Evolutionary conservation across 2,888 invertebrate species (phyloP).

Genomic region (Zaprionus obscuricornis): DNA sequence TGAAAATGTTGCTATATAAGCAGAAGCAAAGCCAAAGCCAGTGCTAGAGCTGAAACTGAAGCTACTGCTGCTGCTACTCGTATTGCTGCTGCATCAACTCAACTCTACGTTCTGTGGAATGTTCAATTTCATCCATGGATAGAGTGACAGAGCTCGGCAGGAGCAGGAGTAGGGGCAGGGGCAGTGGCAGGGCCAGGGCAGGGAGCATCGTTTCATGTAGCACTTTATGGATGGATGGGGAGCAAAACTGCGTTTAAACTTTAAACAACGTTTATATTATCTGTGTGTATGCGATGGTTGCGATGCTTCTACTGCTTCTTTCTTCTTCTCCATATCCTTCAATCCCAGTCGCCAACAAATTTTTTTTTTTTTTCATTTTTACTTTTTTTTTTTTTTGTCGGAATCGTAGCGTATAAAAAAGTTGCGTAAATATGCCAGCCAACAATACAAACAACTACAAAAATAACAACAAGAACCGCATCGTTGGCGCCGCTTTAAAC

Average conservation of each 20-base stretch:
- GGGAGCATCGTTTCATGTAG: conserved; percentile 44
- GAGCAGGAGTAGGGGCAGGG: no score
- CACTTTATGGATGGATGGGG: conserved; percentile 60
- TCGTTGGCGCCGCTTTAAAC: conserved; percentile 57
- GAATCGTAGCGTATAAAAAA: conserved; percentile 51
- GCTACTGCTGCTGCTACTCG: conserved; percentile 24
- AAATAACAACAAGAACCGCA: conserved; percentile 27
- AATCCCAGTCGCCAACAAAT: conserved; percentile 48
- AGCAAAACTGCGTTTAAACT: conserved; percentile 60
- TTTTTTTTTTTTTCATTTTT: conserved; percentile 14
- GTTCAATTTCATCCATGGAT: conserved; percentile 63
- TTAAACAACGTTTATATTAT: conserved; percentile 75
- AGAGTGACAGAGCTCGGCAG: no score
- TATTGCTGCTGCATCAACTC: no score
- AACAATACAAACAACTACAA: conserved; percentile 41
- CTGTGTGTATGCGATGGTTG: conserved; percentile 36
- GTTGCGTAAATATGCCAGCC: conserved; percentile 68
- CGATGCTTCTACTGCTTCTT: not conserved
- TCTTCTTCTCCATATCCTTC: conserved; percentile 23
- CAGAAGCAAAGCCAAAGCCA: conserved; percentile 40
- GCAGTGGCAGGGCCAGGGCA: conserved; percentile 4
- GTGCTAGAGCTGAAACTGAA: conserved; percentile 21
- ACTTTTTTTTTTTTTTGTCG: conserved; percentile 15
- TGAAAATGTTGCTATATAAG: conserved; percentile 23
- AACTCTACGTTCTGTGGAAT: conserved; percentile 45